phyloP scores from a whole-genome alignment of 2,113 vertebrate genomes.

The Danio rerio region DNA sequence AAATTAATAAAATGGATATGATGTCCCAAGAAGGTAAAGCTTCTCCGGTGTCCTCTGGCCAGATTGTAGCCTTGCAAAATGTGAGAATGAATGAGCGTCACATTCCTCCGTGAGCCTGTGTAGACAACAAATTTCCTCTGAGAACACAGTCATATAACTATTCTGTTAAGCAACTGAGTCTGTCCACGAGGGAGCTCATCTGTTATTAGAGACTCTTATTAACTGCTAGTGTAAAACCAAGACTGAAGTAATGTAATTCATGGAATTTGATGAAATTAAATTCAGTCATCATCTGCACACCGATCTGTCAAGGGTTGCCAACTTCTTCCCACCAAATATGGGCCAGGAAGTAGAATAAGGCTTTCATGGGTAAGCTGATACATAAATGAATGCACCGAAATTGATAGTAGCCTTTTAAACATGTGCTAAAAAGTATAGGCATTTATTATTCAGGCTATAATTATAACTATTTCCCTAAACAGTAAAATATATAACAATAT shows the following conservation, averaged over 20 bases:
- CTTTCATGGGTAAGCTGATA: no score
- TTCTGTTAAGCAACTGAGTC: background rate
- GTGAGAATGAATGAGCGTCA: conserved; percentile 38
- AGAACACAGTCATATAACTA: conserved; percentile 6
- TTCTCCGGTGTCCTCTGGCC: background rate
- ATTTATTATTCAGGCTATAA: no score
- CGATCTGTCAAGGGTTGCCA: background rate
- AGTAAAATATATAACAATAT: no score
- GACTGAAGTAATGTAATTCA: background rate
- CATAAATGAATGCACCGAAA: no score
- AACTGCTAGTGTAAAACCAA: background rate
- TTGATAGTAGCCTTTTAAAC: no score
- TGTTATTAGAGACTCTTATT: background rate
- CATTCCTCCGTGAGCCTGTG: conserved; percentile 6
- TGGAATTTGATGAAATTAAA: conserved; percentile 3
- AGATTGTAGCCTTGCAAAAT: conserved; percentile 33
- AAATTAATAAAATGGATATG: background rate
- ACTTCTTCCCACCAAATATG: background rate
- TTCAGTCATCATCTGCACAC: conserved; percentile 2
- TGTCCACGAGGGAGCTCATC: background rate
- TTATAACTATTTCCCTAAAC: no score
- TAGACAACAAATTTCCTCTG: conserved; percentile 10
- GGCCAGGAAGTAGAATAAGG: no score
- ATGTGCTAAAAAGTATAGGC: no score
- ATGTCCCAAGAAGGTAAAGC: conserved; percentile 1